These are phyloP conservation scores for Drosophila pectinifera DNA, from an alignment of 1,140 invertebrate genomes.

Conservation along the genomic window DNA sequence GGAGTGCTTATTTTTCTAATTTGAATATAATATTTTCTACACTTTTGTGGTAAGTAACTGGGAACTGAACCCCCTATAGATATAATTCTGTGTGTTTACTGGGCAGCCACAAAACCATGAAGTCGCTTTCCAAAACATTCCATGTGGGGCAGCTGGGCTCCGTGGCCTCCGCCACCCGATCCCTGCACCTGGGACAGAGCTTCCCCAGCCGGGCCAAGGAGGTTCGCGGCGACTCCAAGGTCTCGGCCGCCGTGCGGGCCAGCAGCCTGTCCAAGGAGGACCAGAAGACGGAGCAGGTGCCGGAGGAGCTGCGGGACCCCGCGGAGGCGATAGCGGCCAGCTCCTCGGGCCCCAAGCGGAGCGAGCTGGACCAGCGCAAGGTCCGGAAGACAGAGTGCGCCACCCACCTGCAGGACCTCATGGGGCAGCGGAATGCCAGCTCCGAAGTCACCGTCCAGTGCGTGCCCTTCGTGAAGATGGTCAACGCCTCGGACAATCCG, in stretches of 20 bases:
- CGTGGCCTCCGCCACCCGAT: too few relatives aligned
- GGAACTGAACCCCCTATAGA: too few relatives aligned
- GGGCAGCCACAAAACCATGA: too few relatives aligned
- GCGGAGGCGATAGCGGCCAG: neutral
- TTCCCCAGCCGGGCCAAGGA: neutral
- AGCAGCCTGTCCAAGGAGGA: neutral
- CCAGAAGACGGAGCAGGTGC: neutral
- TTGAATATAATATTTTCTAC: too few relatives aligned
- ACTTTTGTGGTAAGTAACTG: too few relatives aligned
- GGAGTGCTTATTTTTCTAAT: too few relatives aligned
- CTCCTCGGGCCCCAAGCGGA: neutral
- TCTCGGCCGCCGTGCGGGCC: slow-evolving; percentile 26
- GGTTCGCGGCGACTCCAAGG: neutral
- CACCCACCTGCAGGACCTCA: slow-evolving; percentile 3
- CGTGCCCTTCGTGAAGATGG: neutral
- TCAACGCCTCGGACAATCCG: neutral
- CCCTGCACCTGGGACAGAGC: neutral
- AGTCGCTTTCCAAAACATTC: too few relatives aligned
- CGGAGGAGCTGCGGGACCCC: neutral
- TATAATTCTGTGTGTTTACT: too few relatives aligned
- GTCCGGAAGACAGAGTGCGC: slow-evolving; percentile 16
- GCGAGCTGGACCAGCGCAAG: slow-evolving; percentile 45
- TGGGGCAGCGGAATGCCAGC: neutral
- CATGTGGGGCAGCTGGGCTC: too few relatives aligned
- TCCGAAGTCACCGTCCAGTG: neutral